Conservation (phyloP, 2,888 invertebrate genomes). For the Cerastis rubricosa region DNA sequence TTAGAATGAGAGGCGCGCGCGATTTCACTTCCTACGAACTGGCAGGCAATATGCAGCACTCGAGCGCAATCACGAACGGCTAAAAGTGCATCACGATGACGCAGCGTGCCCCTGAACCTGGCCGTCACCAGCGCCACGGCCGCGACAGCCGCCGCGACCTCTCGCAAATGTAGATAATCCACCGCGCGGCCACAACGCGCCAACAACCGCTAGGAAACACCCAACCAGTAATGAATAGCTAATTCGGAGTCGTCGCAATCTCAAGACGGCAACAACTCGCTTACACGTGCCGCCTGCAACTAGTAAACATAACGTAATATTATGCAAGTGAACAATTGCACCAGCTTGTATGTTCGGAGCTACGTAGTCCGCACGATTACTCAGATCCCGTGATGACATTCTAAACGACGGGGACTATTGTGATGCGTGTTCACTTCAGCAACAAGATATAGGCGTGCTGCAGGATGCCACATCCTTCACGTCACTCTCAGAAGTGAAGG, state of each 20-base stretch:
- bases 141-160: neutral
- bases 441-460: neutral
- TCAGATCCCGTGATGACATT: constrained; percentile 41
- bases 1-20: constrained; percentile 59
- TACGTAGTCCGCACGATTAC: constrained; percentile 27
- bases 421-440: constrained; percentile 1
- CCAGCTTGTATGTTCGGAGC: constrained; percentile 26
- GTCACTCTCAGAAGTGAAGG: neutral
- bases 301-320: constrained; percentile 78
- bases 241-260: constrained; percentile 30
- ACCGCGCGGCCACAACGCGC: constrained; percentile 36
- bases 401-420: constrained; percentile 1
- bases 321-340: constrained; percentile 77
- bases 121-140: constrained; percentile 52
- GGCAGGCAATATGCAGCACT: constrained; percentile 62
- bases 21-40: constrained; percentile 63
- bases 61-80: constrained; percentile 62
- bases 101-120: constrained; percentile 76
- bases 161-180: constrained; percentile 28
- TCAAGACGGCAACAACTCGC: constrained; percentile 45
- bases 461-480: neutral
- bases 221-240: constrained; percentile 63
- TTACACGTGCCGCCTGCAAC: constrained; percentile 79
- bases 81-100: constrained; percentile 75
- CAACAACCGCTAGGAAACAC: constrained; percentile 12